Evolutionary conservation across 2,113 vertebrate species (phyloP), one percentile per base, ranked within the genome.

Genomic region (Murina feae): DNA sequence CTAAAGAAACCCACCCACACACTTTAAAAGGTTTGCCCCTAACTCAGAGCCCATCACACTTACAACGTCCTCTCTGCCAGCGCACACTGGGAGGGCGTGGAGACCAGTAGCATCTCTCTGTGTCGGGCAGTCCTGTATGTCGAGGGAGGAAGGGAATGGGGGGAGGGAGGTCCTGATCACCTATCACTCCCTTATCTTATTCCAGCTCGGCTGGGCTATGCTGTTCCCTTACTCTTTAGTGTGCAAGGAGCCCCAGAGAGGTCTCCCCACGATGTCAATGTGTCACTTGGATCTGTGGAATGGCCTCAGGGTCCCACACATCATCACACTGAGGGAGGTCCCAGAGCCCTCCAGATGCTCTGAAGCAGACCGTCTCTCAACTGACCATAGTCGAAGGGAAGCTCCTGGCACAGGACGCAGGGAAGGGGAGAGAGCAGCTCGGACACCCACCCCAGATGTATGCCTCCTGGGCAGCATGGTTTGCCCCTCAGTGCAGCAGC

Each of bases 401-500:
- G 68, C n/a, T 80, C 47, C 5, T 32, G 12, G 58, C 44, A 2
- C 13, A n/a, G 28, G 11, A 74, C 39, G 65, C 8, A 17, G 55
- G 63, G 37, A 28, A 49, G 14, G 42, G 25, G 32, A 72, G 42
- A 39, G 65, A 65, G 53, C 14, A 20, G 6, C 58, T 89, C 47
- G 66, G 72, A 49, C 7, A 21, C 11, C n/a, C 17, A 79, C 16
- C 21, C 37, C 28, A 42, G 14, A 35, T 17, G 13, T 9, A 25
- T 1, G 32, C 21, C 6, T 32, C 68, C 72, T 0, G 0, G 12
- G 17, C 16, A 32, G 51, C 23, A 14, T 23, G 4, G 4, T 63
- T 53, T 12, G 35, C 23, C 7, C 11, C 23, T 93, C 1, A 2
- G 44, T 23, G 42, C 9, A n/a, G n/a, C 3, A 28, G 20, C 23